Conservation (phyloP, 2,888 invertebrate genomes). For the Drosophila rellima region DNA sequence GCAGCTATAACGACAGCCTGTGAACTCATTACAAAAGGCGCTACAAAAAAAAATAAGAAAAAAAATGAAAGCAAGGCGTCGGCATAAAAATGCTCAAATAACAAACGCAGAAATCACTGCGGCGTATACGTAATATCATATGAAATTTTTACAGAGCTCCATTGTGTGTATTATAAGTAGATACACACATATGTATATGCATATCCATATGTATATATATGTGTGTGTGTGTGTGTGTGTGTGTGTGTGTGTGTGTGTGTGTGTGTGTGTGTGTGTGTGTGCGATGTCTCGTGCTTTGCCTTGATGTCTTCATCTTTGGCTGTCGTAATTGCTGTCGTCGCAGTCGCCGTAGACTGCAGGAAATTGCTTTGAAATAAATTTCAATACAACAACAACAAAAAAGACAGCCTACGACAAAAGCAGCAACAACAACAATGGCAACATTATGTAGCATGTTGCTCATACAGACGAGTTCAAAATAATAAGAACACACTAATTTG, state of each 20-base stretch:
- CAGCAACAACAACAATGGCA: conserved; percentile 19
- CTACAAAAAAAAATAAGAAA: conserved; percentile 16
- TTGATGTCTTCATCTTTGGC: conserved; percentile 78
- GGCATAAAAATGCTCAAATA: conserved; percentile 61
- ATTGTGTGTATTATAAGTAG: conserved; percentile 29
- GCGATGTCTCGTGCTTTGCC: conserved; percentile 42
- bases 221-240: background rate
- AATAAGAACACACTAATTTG: too few species aligned
- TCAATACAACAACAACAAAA: conserved; percentile 75
- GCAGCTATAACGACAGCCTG: conserved; percentile 60
- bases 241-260: conserved; percentile 18
- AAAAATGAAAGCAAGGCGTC: conserved; percentile 40
- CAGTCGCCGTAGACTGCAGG: conserved; percentile 74
- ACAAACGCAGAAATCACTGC: conserved; percentile 68
- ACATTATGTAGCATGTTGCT: conserved; percentile 57
- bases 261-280: conserved; percentile 12
- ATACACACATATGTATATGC: too few species aligned
- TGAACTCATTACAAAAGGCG: conserved; percentile 77
- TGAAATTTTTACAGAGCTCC: conserved; percentile 62
- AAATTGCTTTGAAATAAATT: conserved; percentile 81
- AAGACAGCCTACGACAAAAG: conserved; percentile 47
- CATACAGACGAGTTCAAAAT: conserved; percentile 29
- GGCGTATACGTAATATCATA: conserved; percentile 74
- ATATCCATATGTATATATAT: too few species aligned
- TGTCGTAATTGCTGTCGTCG: conserved; percentile 74